Evolutionary conservation across 1,140 invertebrate species (phyloP).

Genomic region (Microplitis mediator): DNA sequence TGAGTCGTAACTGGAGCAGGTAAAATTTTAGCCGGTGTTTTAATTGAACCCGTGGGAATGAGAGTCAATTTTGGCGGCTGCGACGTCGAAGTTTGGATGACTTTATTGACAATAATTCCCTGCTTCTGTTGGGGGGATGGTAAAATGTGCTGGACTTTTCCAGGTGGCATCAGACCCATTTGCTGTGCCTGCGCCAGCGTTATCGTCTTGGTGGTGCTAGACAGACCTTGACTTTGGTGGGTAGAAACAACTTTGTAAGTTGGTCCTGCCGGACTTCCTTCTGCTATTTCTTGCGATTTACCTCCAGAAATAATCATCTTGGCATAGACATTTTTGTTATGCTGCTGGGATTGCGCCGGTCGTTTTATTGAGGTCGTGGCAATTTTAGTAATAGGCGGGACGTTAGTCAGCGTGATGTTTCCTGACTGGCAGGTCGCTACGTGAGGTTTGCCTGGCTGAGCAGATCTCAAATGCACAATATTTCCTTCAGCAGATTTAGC

Average conservation of each 20-base stretch:
- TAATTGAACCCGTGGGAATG: conserved; percentile 58
- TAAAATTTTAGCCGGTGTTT: conserved; percentile 73
- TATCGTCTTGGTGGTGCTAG: conserved; percentile 71
- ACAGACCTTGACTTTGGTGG: conserved; percentile 43
- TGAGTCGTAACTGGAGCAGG: conserved; percentile 67
- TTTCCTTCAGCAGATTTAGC: conserved; percentile 59
- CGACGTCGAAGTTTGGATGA: conserved; percentile 54
- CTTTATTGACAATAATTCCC: conserved; percentile 62
- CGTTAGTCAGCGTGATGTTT: conserved; percentile 50
- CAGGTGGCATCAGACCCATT: conserved; percentile 67
- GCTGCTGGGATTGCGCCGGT: conserved; percentile 45
- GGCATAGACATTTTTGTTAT: conserved; percentile 60
- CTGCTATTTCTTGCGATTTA: conserved; percentile 48
- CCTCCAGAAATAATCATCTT: conserved; percentile 69
- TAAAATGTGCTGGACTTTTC: conserved; percentile 65
- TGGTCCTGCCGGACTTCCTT: conserved; percentile 50
- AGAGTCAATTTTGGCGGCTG: conserved; percentile 56
- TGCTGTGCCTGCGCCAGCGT: conserved; percentile 73
- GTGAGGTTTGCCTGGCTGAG: conserved; percentile 39
- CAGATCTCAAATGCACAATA: conserved; percentile 57
- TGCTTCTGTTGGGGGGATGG: conserved; percentile 57
- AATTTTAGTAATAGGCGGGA: conserved; percentile 49
- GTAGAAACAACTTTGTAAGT: conserved; percentile 56
- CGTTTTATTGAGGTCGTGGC: conserved; percentile 51
- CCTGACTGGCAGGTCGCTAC: conserved; percentile 46